These are phyloP conservation scores for Meiosimyza decipiens DNA, from an alignment of 2,888 invertebrate genomes.

Conservation along the genomic window DNA sequence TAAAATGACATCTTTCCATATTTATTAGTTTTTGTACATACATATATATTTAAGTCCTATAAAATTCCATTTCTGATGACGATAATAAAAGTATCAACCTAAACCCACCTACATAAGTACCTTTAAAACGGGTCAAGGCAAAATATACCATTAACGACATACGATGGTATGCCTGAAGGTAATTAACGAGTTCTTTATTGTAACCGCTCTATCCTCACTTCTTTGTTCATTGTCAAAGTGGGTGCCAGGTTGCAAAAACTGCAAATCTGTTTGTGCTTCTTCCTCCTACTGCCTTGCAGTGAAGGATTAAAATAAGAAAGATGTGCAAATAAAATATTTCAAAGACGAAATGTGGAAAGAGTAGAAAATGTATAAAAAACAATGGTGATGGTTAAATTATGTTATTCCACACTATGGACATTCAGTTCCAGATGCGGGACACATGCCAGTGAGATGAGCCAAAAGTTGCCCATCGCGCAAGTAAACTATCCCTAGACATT, in stretches of 20 bases:
- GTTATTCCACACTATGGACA: slow-evolving; percentile 7
- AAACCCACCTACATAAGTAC: slow-evolving; percentile 21
- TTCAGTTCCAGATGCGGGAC: slow-evolving; percentile 26
- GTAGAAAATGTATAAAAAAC: slow-evolving; percentile 44
- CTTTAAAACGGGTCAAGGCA: background rate
- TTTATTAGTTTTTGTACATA: too few species aligned
- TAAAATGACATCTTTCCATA: too few species aligned
- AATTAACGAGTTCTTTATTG: slow-evolving; percentile 61
- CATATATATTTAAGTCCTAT: background rate
- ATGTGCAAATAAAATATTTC: slow-evolving; percentile 64
- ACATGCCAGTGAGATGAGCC: slow-evolving; percentile 15
- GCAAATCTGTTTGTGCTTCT: background rate
- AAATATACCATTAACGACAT: background rate
- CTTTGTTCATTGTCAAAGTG: background rate
- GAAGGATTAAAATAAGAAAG: slow-evolving; percentile 65
- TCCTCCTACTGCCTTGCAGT: slow-evolving; percentile 47
- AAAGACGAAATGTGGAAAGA: slow-evolving; percentile 48
- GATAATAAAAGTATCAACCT: slow-evolving; percentile 1
- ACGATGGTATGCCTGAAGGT: slow-evolving; percentile 48
- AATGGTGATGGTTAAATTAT: slow-evolving; percentile 12
- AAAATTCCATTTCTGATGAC: background rate
- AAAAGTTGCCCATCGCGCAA: background rate
- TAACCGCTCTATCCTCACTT: slow-evolving; percentile 39
- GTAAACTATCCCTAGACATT: background rate
- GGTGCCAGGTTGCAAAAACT: background rate